These are phyloP conservation scores for Polylopha cassiicola DNA, from an alignment of 2,888 invertebrate genomes.

Conservation along the genomic window DNA sequence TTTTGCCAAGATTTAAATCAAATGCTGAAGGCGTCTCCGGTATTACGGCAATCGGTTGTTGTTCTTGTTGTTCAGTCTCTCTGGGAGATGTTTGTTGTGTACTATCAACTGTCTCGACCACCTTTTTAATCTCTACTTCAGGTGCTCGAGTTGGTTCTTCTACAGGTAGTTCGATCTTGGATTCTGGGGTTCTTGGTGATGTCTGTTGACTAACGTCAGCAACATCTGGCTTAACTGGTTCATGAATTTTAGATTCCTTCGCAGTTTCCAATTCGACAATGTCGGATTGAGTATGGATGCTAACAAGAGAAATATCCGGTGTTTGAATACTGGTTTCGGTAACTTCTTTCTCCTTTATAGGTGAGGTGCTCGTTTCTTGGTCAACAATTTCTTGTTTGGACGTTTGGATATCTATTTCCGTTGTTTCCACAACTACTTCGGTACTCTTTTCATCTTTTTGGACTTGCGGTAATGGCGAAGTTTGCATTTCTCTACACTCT, in stretches of 20 bases:
- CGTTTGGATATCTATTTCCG: conserved; percentile 63
- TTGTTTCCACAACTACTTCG: conserved; percentile 55
- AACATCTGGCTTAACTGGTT: conserved; percentile 26
- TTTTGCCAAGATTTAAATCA: conserved; percentile 33
- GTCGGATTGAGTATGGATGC: conserved; percentile 66
- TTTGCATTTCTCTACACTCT: conserved; percentile 72
- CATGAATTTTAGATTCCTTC: conserved; percentile 12
- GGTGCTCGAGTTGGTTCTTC: conserved; percentile 25
- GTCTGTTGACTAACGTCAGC: conserved; percentile 35
- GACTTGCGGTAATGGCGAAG: conserved; percentile 63
- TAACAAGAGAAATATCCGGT: conserved; percentile 53
- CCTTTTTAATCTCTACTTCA: conserved; percentile 12
- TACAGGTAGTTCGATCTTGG: conserved; percentile 21
- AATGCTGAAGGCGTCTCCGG: conserved; percentile 20
- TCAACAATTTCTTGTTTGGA: conserved; percentile 46
- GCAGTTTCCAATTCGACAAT: conserved; percentile 38
- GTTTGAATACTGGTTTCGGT: conserved; percentile 60
- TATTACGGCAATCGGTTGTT: conserved; percentile 16
- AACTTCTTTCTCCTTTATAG: conserved; percentile 46
- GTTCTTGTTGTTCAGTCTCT: conserved; percentile 24
- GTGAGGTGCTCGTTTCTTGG: conserved; percentile 61
- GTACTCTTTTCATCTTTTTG: conserved; percentile 58
- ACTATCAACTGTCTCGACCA: conserved; percentile 39
- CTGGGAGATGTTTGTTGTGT: conserved; percentile 79
- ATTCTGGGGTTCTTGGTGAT: conserved; percentile 31